Conservation (phyloP, 1,140 invertebrate genomes). For the Aricia agestis region DNA sequence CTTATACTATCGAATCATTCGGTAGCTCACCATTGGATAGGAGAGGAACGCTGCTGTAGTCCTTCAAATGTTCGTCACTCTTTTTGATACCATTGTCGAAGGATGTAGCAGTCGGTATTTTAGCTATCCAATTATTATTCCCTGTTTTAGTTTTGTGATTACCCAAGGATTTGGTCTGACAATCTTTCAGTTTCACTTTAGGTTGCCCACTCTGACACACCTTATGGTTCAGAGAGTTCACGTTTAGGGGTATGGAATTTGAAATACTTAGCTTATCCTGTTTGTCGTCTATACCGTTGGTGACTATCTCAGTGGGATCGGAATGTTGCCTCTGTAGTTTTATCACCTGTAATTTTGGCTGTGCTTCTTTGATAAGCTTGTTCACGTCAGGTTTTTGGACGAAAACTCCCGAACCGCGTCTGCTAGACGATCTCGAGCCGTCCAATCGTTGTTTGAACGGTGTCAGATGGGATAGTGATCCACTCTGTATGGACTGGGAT, state of each 20-base stretch:
- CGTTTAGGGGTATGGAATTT: constrained; percentile 60
- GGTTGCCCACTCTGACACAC: constrained; percentile 51
- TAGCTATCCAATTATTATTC: constrained; percentile 72
- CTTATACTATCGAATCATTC: constrained; percentile 69
- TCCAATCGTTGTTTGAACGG: constrained; percentile 65
- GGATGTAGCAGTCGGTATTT: constrained; percentile 63
- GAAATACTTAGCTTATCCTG: constrained; percentile 55
- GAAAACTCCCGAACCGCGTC: constrained; percentile 65
- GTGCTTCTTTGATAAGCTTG: constrained; percentile 60
- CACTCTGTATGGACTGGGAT: constrained; percentile 49
- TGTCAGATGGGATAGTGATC: constrained; percentile 60
- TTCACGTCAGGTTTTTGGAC: constrained; percentile 43
- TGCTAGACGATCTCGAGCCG: constrained; percentile 58
- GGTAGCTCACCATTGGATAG: constrained; percentile 59
- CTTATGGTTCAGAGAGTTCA: constrained; percentile 59
- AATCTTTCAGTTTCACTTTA: constrained; percentile 63
- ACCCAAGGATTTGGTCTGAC: constrained; percentile 48
- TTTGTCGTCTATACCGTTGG: constrained; percentile 56
- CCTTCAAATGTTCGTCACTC: constrained; percentile 55
- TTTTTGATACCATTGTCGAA: constrained; percentile 63
- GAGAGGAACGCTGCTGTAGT: constrained; percentile 68
- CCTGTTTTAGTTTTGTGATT: constrained; percentile 66
- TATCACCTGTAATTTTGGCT: constrained; percentile 54
- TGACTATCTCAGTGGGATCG: constrained; percentile 54
- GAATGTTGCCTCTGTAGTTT: constrained; percentile 62